These are phyloP conservation scores for Prorops nasuta DNA, from an alignment of 1,140 invertebrate genomes.

Conservation along the genomic window DNA sequence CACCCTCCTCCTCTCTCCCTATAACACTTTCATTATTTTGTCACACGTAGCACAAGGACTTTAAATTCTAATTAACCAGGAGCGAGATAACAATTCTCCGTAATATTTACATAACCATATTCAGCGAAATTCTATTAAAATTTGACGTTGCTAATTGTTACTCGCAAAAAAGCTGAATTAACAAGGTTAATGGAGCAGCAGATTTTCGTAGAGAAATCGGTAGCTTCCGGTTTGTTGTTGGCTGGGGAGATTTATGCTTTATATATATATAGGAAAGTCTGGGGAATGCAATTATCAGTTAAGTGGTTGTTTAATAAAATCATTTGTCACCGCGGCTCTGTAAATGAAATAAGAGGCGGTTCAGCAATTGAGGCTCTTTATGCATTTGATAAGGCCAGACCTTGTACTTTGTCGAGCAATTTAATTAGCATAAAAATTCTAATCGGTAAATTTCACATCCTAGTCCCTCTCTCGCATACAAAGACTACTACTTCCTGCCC, in stretches of 20 bases:
- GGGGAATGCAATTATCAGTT: background rate
- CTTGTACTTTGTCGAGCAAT: too few species aligned
- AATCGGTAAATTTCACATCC: background rate
- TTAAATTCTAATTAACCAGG: too few species aligned
- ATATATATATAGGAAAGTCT: background rate
- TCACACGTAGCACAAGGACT: too few species aligned
- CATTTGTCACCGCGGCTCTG: constrained; percentile 1
- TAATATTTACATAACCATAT: too few species aligned
- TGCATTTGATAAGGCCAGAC: background rate
- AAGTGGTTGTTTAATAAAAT: constrained; percentile 15
- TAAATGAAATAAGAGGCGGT: constrained; percentile 12
- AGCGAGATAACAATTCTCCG: too few species aligned
- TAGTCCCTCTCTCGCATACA: background rate
- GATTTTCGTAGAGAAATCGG: background rate
- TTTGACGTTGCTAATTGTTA: too few species aligned
- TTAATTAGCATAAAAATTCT: background rate
- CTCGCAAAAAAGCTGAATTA: too few species aligned
- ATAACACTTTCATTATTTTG: too few species aligned
- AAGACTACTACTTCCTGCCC: background rate
- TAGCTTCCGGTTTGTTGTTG: background rate
- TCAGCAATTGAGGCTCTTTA: background rate
- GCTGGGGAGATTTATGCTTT: background rate
- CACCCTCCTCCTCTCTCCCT: background rate
- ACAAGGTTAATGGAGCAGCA: too few species aligned
- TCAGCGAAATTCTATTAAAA: too few species aligned